Percentiles rank a stretch among this genome's conserved stretches.
phyloP scores from a whole-genome alignment of 2,888 invertebrate genomes.

The Dynastes tityus region DNA sequence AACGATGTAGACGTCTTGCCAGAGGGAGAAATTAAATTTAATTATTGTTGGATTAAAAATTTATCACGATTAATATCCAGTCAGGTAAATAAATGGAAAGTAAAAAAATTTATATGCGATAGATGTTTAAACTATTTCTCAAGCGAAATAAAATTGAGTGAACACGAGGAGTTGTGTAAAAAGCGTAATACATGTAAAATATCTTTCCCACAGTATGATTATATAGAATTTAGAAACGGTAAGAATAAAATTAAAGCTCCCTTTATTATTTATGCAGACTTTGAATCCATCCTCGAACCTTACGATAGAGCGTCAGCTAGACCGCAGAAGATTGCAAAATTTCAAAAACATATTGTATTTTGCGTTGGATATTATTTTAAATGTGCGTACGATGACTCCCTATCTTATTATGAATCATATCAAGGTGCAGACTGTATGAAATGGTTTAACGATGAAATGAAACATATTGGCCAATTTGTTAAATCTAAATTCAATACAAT shows the following conservation, averaged over 20 bases:
- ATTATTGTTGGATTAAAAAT: too few species aligned
- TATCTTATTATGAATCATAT: slow-evolving; percentile 55
- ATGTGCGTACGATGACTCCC: slow-evolving; percentile 57
- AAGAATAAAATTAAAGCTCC: not conserved
- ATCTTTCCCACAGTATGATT: not conserved
- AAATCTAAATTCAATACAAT: too few species aligned
- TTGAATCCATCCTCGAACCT: not conserved
- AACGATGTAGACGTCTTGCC: too few species aligned
- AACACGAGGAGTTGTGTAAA: not conserved
- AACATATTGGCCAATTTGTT: not conserved
- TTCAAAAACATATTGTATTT: slow-evolving; percentile 51
- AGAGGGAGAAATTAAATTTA: too few species aligned
- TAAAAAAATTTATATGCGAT: slow-evolving; percentile 54
- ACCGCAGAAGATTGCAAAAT: slow-evolving; percentile 26
- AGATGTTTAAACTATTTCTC: slow-evolving; percentile 49
- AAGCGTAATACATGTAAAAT: not conserved
- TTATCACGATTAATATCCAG: too few species aligned
- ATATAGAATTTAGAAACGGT: not conserved
- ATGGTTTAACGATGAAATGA: not conserved
- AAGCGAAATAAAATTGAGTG: not conserved
- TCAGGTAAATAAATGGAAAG: not conserved
- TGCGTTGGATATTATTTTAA: slow-evolving; percentile 58
- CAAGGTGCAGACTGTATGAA: slow-evolving; percentile 52
- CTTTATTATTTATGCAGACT: not conserved
- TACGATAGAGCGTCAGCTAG: not conserved